Evolutionary conservation across 2,888 invertebrate species (phyloP).

Genomic region (Hipparchia semele): DNA sequence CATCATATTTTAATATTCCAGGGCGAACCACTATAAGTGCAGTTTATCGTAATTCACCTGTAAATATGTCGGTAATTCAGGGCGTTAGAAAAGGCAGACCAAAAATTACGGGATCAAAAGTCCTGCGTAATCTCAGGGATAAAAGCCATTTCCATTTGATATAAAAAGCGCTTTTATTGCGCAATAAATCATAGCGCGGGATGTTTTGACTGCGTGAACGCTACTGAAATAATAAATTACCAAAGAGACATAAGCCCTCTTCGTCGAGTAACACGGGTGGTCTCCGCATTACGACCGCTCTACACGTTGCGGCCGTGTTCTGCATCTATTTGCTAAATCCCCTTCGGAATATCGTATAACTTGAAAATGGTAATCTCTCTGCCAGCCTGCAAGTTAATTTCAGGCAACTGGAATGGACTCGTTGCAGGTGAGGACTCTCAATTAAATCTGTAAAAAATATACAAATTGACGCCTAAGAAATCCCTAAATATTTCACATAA

Average conservation of each 20-base stretch:
- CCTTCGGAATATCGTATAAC: conserved; percentile 12
- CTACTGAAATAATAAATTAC: conserved; percentile 80
- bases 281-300: conserved; percentile 53
- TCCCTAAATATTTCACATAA: too few species aligned
- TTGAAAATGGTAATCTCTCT: background rate
- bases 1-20: background rate
- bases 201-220: conserved; percentile 76
- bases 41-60: background rate
- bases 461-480: too few species aligned
- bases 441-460: too few species aligned
- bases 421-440: too few species aligned
- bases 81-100: conserved; percentile 38
- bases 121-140: conserved; percentile 71
- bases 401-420: background rate
- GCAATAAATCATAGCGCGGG: conserved; percentile 77
- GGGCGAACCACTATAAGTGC: too few species aligned
- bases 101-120: conserved; percentile 55
- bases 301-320: conserved; percentile 20
- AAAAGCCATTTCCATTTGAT: conserved; percentile 79
- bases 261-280: conserved; percentile 69
- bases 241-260: conserved; percentile 71
- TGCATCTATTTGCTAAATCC: conserved; percentile 23
- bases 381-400: background rate
- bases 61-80: background rate
- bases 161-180: conserved; percentile 77